Evolutionary conservation across 64 coral and sea anemone genomes (phyloP), one percentile per base, ranked within the genome.

Genomic region (Pocillopora verrucosa): DNA sequence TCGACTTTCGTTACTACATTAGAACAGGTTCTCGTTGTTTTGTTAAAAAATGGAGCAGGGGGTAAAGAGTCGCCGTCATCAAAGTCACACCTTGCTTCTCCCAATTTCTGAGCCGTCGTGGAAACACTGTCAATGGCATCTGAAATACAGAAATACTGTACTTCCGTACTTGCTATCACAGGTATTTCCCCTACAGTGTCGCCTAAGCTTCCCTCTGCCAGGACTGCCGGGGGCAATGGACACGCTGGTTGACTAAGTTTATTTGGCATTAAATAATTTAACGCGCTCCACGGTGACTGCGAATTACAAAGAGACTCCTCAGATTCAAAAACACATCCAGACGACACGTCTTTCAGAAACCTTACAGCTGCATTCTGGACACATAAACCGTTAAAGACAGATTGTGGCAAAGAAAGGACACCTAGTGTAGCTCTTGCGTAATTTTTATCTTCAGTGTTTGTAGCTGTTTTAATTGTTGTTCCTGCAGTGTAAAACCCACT

Each of bases 51-150:
- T 0, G 94, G 94, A 20, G 76, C 69, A 5, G 94, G 94, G 13
- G 94, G 94, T 57, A 91, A 80, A 61, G 90, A 86, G 24, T 92
- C 60, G n/a, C 86, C 82, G 57, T 89, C 87, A 30, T 96, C 94
- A 89, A 96, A 96, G 16, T 15, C 75, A 56, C 94, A 96, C 56
- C 90, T 83, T 65, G 57, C 67, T 51, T 77, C 74, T 38, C 45
- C n/a, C 25, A 34, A 65, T 26, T 45, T 25, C 11, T 19, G 58
- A 56, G 61, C 74, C 72, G 68, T 22, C 75, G 30, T 25, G 70
- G 78, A 77, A 14, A 89, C 78, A 59, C 78, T 72, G 24, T 30
- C 58, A 22, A 84, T 56, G 58, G 86, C 58, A 74, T 84, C 80
- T 35, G 72, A 30, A 30, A 30, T 80, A 77, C 90, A 96, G 60